Evolutionary conservation across 1,140 invertebrate species (phyloP).

Genomic region (Tribolium castaneum): DNA sequence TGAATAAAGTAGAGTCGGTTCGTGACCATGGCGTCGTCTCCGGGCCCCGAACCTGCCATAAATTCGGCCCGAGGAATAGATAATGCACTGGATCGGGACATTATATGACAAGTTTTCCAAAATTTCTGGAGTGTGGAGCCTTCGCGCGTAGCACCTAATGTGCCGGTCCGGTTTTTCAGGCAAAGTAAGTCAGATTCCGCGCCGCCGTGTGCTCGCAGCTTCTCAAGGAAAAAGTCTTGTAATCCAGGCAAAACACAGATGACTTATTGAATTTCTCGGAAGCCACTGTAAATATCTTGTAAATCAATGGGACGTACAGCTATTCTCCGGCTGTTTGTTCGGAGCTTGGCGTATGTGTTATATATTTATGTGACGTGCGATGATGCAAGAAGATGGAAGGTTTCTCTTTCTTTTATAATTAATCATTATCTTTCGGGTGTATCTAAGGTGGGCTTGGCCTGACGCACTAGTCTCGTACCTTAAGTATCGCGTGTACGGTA

Average conservation of each 20-base stretch:
- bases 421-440: conserved; percentile 22
- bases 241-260: conserved; percentile 38
- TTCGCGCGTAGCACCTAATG: conserved; percentile 2
- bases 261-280: conserved; percentile 45
- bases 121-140: background rate
- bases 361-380: background rate
- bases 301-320: conserved; percentile 41
- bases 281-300: conserved; percentile 39
- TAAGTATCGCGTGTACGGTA: conserved; percentile 31
- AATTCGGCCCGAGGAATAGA: background rate
- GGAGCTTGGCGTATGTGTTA: background rate
- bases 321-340: conserved; percentile 17
- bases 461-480: conserved; percentile 9
- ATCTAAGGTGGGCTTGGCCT: conserved; percentile 22
- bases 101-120: no score
- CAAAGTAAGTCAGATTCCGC: background rate
- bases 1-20: background rate
- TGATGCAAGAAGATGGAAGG: conserved; percentile 12
- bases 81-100: background rate
- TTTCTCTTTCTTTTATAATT: conserved; percentile 24
- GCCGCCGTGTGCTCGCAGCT: background rate
- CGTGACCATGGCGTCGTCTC: background rate
- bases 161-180: background rate
- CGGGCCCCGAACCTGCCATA: background rate
- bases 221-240: conserved; percentile 24